Conservation (phyloP, 2,888 invertebrate genomes). For the Eilema depressum region DNA sequence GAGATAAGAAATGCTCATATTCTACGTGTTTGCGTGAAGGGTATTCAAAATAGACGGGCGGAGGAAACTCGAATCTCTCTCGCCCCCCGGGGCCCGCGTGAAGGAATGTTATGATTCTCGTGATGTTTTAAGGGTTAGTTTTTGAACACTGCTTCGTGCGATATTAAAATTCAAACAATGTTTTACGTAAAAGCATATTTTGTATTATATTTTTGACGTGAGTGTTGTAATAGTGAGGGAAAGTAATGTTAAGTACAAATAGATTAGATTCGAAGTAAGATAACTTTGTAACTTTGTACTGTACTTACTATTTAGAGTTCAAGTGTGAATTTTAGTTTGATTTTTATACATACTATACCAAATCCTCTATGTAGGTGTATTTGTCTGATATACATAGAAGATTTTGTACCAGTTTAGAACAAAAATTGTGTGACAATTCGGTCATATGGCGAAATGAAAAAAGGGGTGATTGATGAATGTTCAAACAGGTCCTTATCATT, state of each 20-base stretch:
- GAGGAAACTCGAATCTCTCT: constrained; percentile 6
- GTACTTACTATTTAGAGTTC: neutral
- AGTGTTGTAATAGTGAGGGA: neutral
- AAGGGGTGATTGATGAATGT: neutral
- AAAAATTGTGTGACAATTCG: neutral
- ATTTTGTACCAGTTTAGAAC: neutral
- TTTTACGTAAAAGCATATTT: neutral
- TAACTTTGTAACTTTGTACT: neutral
- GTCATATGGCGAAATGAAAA: neutral
- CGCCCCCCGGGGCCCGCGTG: constrained; percentile 24
- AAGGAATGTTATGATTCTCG: constrained; percentile 35
- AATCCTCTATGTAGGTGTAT: neutral
- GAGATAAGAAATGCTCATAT: constrained; percentile 28
- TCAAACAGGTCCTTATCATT: neutral
- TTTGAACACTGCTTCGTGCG: constrained; percentile 15
- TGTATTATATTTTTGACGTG: constrained; percentile 2
- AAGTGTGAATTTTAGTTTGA: neutral
- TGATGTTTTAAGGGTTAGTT: constrained; percentile 29
- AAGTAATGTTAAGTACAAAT: neutral
- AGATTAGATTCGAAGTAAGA: neutral
- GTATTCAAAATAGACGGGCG: constrained; percentile 28
- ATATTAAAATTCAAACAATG: constrained; percentile 19
- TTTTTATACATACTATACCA: neutral
- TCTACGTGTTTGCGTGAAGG: constrained; percentile 27
- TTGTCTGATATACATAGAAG: neutral